These are phyloP conservation scores for Psittacula derbiana DNA, from an alignment of 2,797 vertebrate species.

Conservation along the genomic window DNA sequence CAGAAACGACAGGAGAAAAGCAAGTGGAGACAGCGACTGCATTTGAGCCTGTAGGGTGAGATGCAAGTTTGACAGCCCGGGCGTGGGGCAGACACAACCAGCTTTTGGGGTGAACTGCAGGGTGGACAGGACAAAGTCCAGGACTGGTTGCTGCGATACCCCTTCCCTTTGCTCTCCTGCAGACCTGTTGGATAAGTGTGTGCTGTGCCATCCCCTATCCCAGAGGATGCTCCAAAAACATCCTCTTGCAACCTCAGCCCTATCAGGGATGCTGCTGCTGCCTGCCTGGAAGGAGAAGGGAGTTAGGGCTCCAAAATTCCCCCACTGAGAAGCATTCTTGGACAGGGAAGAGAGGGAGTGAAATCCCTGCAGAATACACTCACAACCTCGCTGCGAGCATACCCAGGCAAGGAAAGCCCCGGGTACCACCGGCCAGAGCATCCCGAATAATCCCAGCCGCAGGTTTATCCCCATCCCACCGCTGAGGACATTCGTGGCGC, in stretches of 20 bases:
- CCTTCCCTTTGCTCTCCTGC: background rate
- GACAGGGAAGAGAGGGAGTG: accelerated
- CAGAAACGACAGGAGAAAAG: background rate
- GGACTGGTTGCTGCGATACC: background rate
- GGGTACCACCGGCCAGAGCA: background rate
- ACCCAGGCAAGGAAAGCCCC: background rate
- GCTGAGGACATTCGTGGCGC: background rate
- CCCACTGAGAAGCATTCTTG: background rate
- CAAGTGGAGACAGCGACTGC: background rate
- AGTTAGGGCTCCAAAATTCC: background rate
- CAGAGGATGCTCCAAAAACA: background rate
- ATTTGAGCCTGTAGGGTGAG: background rate
- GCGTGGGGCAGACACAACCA: accelerated
- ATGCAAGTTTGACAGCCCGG: accelerated
- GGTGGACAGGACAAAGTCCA: background rate
- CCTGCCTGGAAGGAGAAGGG: background rate
- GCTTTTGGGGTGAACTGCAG: background rate
- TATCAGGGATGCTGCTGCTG: background rate
- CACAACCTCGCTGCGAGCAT: background rate
- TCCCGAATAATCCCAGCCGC: background rate
- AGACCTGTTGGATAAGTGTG: background rate
- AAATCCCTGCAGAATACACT: background rate
- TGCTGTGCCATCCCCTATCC: accelerated
- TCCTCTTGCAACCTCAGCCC: background rate
- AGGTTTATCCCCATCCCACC: accelerated